A percentile compares a stretch with the other conserved stretches of the same genome.
Evolutionary conservation across 2,113 vertebrate species (phyloP).

Genomic region (Rhinolophus sinicus): DNA sequence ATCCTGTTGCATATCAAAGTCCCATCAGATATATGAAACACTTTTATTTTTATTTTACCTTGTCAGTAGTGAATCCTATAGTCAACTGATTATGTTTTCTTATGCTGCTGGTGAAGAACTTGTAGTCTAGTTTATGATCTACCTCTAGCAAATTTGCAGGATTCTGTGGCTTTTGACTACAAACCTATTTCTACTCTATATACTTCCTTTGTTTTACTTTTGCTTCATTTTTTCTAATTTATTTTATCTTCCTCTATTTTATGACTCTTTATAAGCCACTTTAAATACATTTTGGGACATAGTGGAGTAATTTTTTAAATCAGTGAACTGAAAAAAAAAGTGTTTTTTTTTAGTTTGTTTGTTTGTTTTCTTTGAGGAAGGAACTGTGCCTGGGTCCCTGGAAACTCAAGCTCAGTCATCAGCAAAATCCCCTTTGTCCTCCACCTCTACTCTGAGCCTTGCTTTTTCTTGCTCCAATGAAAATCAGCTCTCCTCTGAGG

Average conservation of each 20-base stretch:
- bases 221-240: not conserved
- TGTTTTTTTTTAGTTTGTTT: too few species aligned
- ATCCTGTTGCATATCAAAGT: not conserved
- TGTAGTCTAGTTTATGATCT: not conserved
- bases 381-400: not conserved
- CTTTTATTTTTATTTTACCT: slow-evolving; percentile 10
- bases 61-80: not conserved
- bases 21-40: not conserved
- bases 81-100: not conserved
- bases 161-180: not conserved
- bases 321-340: not conserved
- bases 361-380: not conserved
- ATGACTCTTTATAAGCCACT: not conserved
- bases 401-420: not conserved
- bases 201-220: not conserved
- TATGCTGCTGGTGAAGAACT: not conserved
- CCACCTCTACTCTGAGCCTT: not conserved
- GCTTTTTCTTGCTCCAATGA: not conserved
- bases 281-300: not conserved
- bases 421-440: not conserved
- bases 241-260: not conserved
- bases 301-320: not conserved
- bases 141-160: not conserved
- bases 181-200: not conserved
- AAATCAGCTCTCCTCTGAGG: not conserved